Evolutionary conservation across 2,113 vertebrate species (phyloP), one percentile per base, ranked within the genome.

Genomic region (Erpornis zantholeuca): DNA sequence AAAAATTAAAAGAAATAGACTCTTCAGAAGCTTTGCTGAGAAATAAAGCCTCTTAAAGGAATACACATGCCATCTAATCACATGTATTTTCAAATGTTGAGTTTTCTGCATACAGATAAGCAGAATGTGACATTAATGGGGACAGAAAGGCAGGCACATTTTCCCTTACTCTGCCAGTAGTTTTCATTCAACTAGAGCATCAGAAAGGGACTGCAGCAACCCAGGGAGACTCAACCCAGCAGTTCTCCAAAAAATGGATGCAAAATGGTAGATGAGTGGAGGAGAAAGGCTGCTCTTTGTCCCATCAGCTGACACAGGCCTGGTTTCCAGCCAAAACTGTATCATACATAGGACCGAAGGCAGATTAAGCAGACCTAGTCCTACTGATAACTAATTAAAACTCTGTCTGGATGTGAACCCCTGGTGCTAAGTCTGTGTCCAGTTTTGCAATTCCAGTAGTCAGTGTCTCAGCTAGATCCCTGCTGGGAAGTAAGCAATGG

Each of bases 1-100:
- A 97, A 97, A 97, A 97, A 97, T 96, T 97, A 94, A 96, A 97
- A 96, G 93, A 92, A 96, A 95, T 96, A 94, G 89, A 92, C 87
- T 95, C 91, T 95, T 90, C 82, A 93, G 80, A 96, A 96, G n/a
- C 27, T 73, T 90, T 87, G 45, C 83, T 86, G 94, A 75, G 86
- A 95, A 92, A 82, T 88, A 73, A 77, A 81, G 40, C 92, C 82
- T 95, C 90, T 96, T 97, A 95, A 97, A 94, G 94, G 60, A 81
- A 78, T 57, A 88, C 33, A 56, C 71, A 86, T 66, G 19, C 70
- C 61, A 36, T 71, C 49, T 71, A 93, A 85, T 87, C 86, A 88
- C 45, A 65, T 13, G 19, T 52, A 68, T 76, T 82, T 91, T 86
- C 40, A 72, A 85, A 91, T 69, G 69, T 25, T 0, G 0, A 61